Base-by-base conservation (phyloP, 1,140 invertebrate genomes). In the Chymomyza costata region DNA sequence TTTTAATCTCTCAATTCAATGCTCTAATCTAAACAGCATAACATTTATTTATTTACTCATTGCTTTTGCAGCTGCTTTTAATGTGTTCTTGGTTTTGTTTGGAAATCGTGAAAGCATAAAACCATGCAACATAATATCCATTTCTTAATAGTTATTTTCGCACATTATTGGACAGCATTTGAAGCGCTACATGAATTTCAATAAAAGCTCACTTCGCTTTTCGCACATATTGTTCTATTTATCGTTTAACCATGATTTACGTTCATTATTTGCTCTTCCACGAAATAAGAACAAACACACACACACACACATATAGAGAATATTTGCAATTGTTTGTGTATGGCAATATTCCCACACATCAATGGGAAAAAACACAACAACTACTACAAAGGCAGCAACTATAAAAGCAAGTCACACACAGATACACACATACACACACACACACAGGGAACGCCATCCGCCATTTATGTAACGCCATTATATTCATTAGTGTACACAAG, bases 241-340 rank as follows among this genome's bases (percentile, higher is more conserved):
- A 81, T 80, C 50, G 73, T 73, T 73, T 81, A 68, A 80, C 73
- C 73, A 80, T 80, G 73, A 80, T 80, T 80, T 80, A 80, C 73
- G 51, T 64, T 73, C 73, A 80, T 80, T 80, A 80, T 80, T 80
- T 80, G 74, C 55, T 35, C 19, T 39, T 50, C 31, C 48, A 52
- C 43, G 31, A n/a, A n/a, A n/a, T n/a, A n/a, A n/a, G n/a, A n/a
- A 16, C 32, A 37, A 14, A 46, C 30, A 40, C 2, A 37, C 32
- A 10, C 32, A 16, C 25, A 43, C 37, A 49, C 25, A 40, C 21
- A 60, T 53, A 19, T 16, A 30, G 11, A 44, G 43, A 15, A 35
- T 43, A 46, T 64, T 59, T 60, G 52, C 50, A 19, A 60, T 65
- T 61, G 59, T 44, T 67, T 28, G 50, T 56, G 47, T 49, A 67